A percentile compares a stretch with the other conserved stretches of the same genome.
These are phyloP conservation scores for Pharmacophagus antenor DNA, from an alignment of 2,888 invertebrate genomes.

Conservation along the genomic window DNA sequence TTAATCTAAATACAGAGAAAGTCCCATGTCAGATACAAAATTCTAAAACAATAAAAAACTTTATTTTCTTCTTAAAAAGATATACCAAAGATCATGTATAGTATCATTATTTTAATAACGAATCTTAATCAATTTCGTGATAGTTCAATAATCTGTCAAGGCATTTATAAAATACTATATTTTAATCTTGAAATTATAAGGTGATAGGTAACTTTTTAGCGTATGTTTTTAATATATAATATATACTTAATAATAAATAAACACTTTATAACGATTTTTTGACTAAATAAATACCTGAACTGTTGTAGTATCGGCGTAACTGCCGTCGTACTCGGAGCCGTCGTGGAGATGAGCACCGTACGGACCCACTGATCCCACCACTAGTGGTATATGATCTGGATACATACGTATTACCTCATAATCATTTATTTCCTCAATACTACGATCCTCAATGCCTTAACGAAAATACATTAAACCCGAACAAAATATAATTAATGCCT, in stretches of 20 bases:
- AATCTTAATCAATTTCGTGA: too few relatives aligned
- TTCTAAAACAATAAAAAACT: too few relatives aligned
- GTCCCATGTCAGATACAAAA: too few relatives aligned
- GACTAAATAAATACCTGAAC: conserved; percentile 65
- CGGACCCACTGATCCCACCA: conserved; percentile 95
- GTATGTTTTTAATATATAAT: neutral
- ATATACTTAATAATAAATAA: neutral
- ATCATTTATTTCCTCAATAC: conserved; percentile 32
- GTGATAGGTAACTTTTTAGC: neutral
- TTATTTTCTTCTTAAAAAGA: too few relatives aligned
- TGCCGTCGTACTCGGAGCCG: conserved; percentile 96
- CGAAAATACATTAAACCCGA: conserved; percentile 54
- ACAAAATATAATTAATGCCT: conserved; percentile 75
- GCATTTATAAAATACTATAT: too few relatives aligned
- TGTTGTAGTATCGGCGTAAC: conserved; percentile 85
- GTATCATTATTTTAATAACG: too few relatives aligned
- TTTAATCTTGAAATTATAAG: too few relatives aligned
- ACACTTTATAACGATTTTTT: neutral
- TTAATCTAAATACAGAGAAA: too few relatives aligned
- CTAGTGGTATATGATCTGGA: conserved; percentile 74
- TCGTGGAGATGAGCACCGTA: conserved; percentile 95
- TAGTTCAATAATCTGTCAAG: too few relatives aligned
- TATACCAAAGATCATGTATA: too few relatives aligned
- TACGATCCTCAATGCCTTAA: conserved; percentile 42
- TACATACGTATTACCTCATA: conserved; percentile 28